Conservation (phyloP, 2,797 vertebrate genomes). For the Pseudochaenichthys georgianus region DNA sequence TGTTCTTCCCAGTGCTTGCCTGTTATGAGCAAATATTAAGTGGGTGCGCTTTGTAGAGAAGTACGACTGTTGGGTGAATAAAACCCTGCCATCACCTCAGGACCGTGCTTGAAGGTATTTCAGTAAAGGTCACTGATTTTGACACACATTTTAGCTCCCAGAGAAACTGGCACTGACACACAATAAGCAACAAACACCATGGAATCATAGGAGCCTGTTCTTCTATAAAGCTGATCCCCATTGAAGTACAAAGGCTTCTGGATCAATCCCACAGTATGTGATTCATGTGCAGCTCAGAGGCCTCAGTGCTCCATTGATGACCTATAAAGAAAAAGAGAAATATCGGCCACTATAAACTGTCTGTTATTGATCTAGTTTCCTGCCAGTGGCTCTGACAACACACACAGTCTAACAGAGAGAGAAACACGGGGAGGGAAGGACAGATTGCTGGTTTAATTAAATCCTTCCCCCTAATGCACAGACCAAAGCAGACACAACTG, state of each 20-base stretch:
- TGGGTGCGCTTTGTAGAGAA: too few relatives aligned
- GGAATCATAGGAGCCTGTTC: constrained; percentile 37
- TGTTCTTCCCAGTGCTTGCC: too few relatives aligned
- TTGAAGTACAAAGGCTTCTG: constrained; percentile 56
- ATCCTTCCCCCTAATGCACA: constrained; percentile 41
- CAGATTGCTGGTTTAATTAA: constrained; percentile 56
- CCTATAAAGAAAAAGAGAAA: constrained; percentile 40
- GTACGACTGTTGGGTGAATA: too few relatives aligned
- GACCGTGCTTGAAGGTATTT: too few relatives aligned
- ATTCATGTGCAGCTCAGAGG: constrained; percentile 53
- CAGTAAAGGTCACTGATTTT: constrained; percentile 43
- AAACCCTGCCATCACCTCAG: too few relatives aligned
- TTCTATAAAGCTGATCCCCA: constrained; percentile 55
- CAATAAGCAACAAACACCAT: constrained; percentile 24
- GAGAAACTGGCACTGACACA: constrained; percentile 1
- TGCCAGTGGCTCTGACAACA: constrained; percentile 50
- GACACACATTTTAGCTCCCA: constrained; percentile 22
- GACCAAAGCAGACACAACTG: constrained; percentile 20
- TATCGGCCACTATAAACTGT: constrained; percentile 59
- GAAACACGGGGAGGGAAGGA: constrained; percentile 5
- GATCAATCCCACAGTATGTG: constrained; percentile 44
- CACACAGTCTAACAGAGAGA: constrained; percentile 21
- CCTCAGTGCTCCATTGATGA: constrained; percentile 42
- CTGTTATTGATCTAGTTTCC: constrained; percentile 70
- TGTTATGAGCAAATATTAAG: too few relatives aligned